Base-by-base conservation (phyloP, 2,888 invertebrate genomes). In the Sclerodermus sp. region DNA sequence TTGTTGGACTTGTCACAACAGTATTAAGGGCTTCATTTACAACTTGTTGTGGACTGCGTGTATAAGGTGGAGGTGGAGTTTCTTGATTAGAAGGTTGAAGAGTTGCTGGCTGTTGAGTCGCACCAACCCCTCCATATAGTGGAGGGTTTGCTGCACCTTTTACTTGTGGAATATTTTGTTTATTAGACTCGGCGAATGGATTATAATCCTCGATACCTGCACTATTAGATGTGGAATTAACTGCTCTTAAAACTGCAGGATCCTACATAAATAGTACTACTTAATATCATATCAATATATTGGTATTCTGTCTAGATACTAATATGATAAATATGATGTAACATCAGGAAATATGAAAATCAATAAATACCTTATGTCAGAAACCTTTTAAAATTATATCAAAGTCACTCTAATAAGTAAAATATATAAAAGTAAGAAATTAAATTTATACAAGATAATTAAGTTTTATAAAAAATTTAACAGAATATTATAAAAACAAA, bases 131-230 rank as follows among this genome's bases (percentile, higher is more conserved):
- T 8, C 74, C 74, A 45, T 74, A 76, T 1, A 73, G 62, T 0
- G 84, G 84, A 39, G 83, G 82, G 69, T 82, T 82, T 2, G 81
- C 68, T 1, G 81, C 81, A 43, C 82, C 82, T 59, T 81, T 74
- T 1, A 79, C 79, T 67, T 79, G 76, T 45, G 73, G 70, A 36
- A 70, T 66, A 71, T 84, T 84, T 77, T 84, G 84, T 72, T 81
- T 81, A 53, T 81, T 74, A 62, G 84, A 86, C 66, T 90, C 90
- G 62, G 91, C 93, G 79, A 97, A 97, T 23, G 96, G 96, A 81
- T 96, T 96, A 80, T 95, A 96, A 73, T 96, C 95, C 77, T 96
- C 96, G 47, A 96, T 84, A 42, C 91, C 89, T 72, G 84, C 84
- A 72, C 85, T 87, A 49, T 85, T 86, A 64, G 84, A 85, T 49